Evolutionary conservation across 2,113 vertebrate species (phyloP), one percentile per base, ranked within the genome.

Genomic region (Cisticola juncidis): DNA sequence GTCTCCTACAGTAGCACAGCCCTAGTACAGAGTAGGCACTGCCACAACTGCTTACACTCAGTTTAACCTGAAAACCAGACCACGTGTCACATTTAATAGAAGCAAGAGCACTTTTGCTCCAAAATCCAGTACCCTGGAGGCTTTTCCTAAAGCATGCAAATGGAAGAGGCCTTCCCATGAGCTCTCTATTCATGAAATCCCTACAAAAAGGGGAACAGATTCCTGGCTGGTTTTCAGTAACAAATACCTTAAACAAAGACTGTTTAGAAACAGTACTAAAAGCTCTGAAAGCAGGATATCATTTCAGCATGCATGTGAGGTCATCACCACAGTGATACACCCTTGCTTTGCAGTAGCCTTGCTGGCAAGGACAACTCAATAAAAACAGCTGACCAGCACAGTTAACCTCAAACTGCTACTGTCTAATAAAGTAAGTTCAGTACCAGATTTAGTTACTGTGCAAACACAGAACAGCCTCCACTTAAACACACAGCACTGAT

Each of bases 191-290:
- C 53, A 83, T 61, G 64, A 45, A 94, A 73, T 74, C 79, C 66
- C 90, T 90, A 70, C n/a, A 92, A 40, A 96, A 97, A 93, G 40
- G 10, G 26, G 11, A 90, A 65, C 12, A 84, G 29, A 73, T 81
- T 84, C 62, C 50, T 23, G 76, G 80, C 85, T 94, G 80, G 47
- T 96, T 97, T 95, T 93, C 83, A 78, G 53, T 78, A 77, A 92
- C 76, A 85, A 94, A 82, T 45, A 68, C 57, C 45, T 77, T 79
- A 64, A 68, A 58, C 69, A 88, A 89, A 96, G n/a, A 60, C 81
- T 38, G 60, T 70, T 95, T 73, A 88, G 51, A 77, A 94, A 61
- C 26, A 64, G 47, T 29, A 81, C 33, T 77, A 64, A 90, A 71
- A 91, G 65, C 83, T 92, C 51, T 71, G 70, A 44, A 88, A 47